These are phyloP conservation scores for Girardinus metallicus DNA, from an alignment of 2,797 vertebrate species.

Conservation along the genomic window DNA sequence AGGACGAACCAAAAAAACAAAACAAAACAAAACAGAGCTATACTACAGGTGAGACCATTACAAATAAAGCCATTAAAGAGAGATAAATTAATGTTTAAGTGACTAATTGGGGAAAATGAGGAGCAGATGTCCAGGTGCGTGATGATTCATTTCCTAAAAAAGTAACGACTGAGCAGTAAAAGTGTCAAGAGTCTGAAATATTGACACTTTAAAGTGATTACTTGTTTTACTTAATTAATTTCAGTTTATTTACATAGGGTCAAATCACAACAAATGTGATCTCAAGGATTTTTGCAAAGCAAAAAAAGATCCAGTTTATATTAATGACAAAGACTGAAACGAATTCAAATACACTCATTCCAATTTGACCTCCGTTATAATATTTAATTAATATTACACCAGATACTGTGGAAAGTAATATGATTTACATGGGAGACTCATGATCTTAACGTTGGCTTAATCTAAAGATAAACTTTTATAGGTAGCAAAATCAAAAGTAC, in stretches of 20 bases:
- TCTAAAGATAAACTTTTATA: not conserved
- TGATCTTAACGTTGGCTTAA: not conserved
- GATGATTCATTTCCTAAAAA: not conserved
- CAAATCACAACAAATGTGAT: not conserved
- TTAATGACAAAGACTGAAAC: not conserved
- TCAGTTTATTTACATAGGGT: not conserved
- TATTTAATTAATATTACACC: not conserved
- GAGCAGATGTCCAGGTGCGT: slow-evolving; percentile 11
- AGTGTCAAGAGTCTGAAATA: not conserved
- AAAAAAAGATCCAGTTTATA: not conserved
- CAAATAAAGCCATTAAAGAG: slow-evolving; percentile 14
- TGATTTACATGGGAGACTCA: not conserved
- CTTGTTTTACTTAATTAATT: too few species aligned
- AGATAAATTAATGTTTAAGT: slow-evolving; percentile 12
- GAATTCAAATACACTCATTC: not conserved
- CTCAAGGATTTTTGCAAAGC: not conserved
- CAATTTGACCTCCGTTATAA: not conserved
- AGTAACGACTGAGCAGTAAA: not conserved
- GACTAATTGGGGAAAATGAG: not conserved
- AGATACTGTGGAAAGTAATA: not conserved
- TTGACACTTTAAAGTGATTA: not conserved
- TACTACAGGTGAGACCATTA: not conserved
- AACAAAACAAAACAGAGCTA: too few species aligned
- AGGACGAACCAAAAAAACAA: not conserved
- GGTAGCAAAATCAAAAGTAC: not conserved